A percentile compares a stretch with the other conserved stretches of the same genome.
Conservation (phyloP, 2,888 invertebrate genomes). For the Sesia apiformis region DNA sequence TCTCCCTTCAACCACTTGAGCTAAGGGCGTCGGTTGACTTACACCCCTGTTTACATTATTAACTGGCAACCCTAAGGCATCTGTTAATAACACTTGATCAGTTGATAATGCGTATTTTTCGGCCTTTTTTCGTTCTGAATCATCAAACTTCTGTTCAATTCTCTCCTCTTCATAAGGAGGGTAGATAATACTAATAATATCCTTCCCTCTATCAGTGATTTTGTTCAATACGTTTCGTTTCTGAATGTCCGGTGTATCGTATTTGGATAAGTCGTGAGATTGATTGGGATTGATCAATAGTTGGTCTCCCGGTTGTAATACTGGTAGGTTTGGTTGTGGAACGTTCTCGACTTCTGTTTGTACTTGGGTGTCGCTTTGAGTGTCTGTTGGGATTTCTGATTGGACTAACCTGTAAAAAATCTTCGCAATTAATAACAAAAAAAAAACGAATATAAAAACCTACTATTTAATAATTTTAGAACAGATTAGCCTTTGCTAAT, state of each 20-base stretch:
- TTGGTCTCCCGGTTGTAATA: slow-evolving; percentile 78
- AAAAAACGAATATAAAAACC: not conserved
- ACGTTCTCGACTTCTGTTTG: slow-evolving; percentile 22
- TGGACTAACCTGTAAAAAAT: not conserved
- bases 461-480: too few relatives aligned
- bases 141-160: slow-evolving; percentile 58
- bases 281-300: slow-evolving; percentile 61
- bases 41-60: slow-evolving; percentile 19
- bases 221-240: slow-evolving; percentile 59
- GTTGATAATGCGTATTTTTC: slow-evolving; percentile 61
- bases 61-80: slow-evolving; percentile 26
- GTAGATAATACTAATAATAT: slow-evolving; percentile 61
- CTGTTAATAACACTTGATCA: slow-evolving; percentile 52
- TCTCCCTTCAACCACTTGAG: slow-evolving; percentile 53
- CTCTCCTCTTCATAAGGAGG: slow-evolving; percentile 57
- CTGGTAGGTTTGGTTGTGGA: slow-evolving; percentile 51
- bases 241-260: slow-evolving; percentile 39
- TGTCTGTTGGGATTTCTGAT: slow-evolving; percentile 2
- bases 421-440: not conserved
- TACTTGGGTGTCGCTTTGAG: slow-evolving; percentile 6
- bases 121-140: slow-evolving; percentile 59
- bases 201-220: slow-evolving; percentile 59
- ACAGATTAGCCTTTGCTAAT: too few relatives aligned
- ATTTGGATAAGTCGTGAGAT: slow-evolving; percentile 20
- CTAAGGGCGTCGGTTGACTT: slow-evolving; percentile 45